Conservation (phyloP, 2,113 vertebrate genomes). For the Oncorhynchus gorbuscha region DNA sequence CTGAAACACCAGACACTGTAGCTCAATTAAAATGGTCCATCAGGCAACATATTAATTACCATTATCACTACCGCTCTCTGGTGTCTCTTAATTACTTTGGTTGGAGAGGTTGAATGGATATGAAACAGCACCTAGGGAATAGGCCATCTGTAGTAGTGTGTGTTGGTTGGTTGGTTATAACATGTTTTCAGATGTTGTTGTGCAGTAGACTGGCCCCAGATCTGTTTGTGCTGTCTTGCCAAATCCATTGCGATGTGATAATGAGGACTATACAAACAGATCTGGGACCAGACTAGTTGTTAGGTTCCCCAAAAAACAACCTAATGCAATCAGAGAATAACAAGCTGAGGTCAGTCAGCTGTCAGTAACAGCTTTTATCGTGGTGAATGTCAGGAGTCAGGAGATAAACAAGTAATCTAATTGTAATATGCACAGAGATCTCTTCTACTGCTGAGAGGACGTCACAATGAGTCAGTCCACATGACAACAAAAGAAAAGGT, state of each 20-base stretch:
- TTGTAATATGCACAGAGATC: conserved; percentile 24
- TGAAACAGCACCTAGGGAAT: not conserved
- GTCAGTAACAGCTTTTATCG: conserved; percentile 3
- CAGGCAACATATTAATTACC: conserved; percentile 35
- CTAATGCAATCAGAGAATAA: not conserved
- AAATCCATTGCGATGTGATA: too few relatives aligned
- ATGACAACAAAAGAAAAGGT: conserved; percentile 6
- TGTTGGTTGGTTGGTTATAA: not conserved
- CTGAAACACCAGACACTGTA: conserved; percentile 6
- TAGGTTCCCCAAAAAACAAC: not conserved
- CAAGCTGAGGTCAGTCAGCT: not conserved
- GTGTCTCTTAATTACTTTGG: conserved; percentile 39
- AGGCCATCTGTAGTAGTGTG: not conserved
- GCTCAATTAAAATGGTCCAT: conserved; percentile 2
- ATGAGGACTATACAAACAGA: too few relatives aligned
- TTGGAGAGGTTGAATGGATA: not conserved
- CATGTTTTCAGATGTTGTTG: not conserved
- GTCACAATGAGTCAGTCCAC: conserved; percentile 26
- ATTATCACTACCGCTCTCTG: conserved; percentile 16
- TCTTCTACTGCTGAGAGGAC: conserved; percentile 15
- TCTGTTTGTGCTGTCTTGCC: not conserved
- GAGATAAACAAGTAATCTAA: conserved; percentile 33
- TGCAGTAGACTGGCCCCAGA: not conserved
- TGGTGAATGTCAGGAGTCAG: conserved; percentile 3
- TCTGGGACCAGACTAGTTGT: not conserved